phyloP scores from a whole-genome alignment of 1,140 invertebrate genomes.

The Trichogramma pretiosum region DNA sequence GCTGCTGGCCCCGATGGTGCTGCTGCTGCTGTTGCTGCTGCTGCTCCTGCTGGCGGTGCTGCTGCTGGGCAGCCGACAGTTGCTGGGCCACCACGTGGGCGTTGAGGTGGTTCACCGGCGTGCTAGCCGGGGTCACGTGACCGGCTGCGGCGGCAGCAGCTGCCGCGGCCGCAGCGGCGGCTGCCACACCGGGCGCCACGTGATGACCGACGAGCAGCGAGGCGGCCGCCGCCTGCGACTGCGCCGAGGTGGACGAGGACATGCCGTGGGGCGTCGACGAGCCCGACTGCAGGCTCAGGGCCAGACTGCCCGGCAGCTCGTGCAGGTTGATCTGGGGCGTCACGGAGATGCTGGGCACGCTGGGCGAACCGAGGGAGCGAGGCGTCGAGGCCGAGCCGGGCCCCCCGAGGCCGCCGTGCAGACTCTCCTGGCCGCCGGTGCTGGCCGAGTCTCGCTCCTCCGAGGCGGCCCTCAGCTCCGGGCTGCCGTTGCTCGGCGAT shows the following conservation, averaged over 20 bases:
- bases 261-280: slow-evolving; percentile 35
- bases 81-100: slow-evolving; percentile 36
- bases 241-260: slow-evolving; percentile 26
- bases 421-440: slow-evolving; percentile 21
- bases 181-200: slow-evolving; percentile 40
- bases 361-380: slow-evolving; percentile 35
- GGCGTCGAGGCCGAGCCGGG: slow-evolving; percentile 31
- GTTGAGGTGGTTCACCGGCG: slow-evolving; percentile 40
- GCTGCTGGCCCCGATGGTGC: slow-evolving; percentile 36
- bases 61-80: slow-evolving; percentile 30
- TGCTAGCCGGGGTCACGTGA: too few relatives aligned
- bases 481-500: slow-evolving; percentile 18
- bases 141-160: slow-evolving; percentile 28
- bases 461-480: slow-evolving; percentile 16
- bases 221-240: not conserved
- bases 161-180: slow-evolving; percentile 29
- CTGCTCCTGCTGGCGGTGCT: slow-evolving; percentile 23
- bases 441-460: slow-evolving; percentile 22
- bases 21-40: slow-evolving; percentile 23
- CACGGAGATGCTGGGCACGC: slow-evolving; percentile 36
- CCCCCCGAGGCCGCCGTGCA: slow-evolving; percentile 23
- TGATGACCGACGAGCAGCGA: slow-evolving; percentile 34
- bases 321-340: slow-evolving; percentile 42
- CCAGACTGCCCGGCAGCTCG: slow-evolving; percentile 39
- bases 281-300: slow-evolving; percentile 35